Base-by-base conservation (phyloP, 2,113 vertebrate genomes). In the Crotophaga sulcirostris region DNA sequence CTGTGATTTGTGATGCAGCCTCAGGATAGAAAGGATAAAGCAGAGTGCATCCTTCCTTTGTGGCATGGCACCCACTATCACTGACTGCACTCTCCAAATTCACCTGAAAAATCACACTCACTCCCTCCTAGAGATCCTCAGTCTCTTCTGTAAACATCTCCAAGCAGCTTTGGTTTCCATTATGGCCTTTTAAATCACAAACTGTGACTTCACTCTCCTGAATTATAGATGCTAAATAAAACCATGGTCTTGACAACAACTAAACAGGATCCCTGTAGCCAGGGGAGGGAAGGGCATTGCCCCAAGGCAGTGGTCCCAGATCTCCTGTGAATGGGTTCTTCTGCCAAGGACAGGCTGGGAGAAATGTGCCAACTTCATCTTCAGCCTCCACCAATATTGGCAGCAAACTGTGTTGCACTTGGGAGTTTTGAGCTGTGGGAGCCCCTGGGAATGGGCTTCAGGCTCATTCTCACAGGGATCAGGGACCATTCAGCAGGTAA, bases 391-490 rank as follows among this genome's bases (percentile, higher is more conserved):
- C 38, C 0, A 0, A n/a, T 47, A 13, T 38, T 96, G 95, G 93
- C 96, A 96, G 63, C 42, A 21, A 70, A 92, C 85, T 20, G 38
- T 20, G 44, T 70, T 59, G 55, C 34, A 16, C 64, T 44, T 83
- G 47, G 67, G 86, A 31, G 38, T 78, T 94, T 15, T 13, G 94
- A 94, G 79, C 96, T 76, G 83, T 2, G 1, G 93, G 94, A 96
- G 93, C 79, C 68, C 55, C 87, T 94, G 93, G 90, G 94, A 96
- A 93, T 11, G 20, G 83, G 90, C 80, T 75, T 68, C 73, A 56
- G 60, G 21, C 83, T 93, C 68, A 44, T 96, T 97, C 94, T 93
- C 92, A 96, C 91, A 96, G 85, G 91, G 92, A 94, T 97, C 93
- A 96, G 77, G 83, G 76, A 92, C 75, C 64, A 92, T 95, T 91